Percentiles rank a stretch among this genome's conserved stretches.
phyloP scores from a whole-genome alignment of 2,888 invertebrate species.

The Tenodera sinensis region DNA sequence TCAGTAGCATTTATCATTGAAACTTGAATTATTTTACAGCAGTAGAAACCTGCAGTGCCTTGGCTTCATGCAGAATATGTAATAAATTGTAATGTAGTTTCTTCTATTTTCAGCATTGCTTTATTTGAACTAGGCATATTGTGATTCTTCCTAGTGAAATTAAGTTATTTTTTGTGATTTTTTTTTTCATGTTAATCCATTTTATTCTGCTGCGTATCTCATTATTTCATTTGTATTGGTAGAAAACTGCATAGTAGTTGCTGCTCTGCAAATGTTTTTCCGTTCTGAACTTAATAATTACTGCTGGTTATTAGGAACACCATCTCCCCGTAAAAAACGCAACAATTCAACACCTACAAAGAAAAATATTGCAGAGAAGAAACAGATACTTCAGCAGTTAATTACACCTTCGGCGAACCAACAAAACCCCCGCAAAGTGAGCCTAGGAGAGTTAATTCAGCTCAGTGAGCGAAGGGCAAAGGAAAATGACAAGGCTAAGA shows the following conservation, averaged over 20 bases:
- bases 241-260: not conserved
- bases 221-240: not conserved
- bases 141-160: not conserved
- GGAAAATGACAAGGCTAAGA: conserved; percentile 43
- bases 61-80: not conserved
- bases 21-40: not conserved
- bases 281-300: not conserved
- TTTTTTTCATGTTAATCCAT: not conserved
- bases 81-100: not conserved
- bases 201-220: not conserved
- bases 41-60: not conserved
- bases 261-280: not conserved
- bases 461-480: conserved; percentile 60
- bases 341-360: conserved; percentile 76
- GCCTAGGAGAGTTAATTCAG: conserved; percentile 70
- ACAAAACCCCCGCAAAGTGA: conserved; percentile 60
- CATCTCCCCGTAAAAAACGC: conserved; percentile 73
- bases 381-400: conserved; percentile 74
- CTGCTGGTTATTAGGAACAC: conserved; percentile 56
- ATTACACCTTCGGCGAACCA: conserved; percentile 64
- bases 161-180: not conserved
- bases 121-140: not conserved
- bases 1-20: not conserved
- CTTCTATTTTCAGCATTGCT: not conserved
- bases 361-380: conserved; percentile 72